Evolutionary conservation across 2,888 invertebrate species (phyloP).

Genomic region (Formica aserva): DNA sequence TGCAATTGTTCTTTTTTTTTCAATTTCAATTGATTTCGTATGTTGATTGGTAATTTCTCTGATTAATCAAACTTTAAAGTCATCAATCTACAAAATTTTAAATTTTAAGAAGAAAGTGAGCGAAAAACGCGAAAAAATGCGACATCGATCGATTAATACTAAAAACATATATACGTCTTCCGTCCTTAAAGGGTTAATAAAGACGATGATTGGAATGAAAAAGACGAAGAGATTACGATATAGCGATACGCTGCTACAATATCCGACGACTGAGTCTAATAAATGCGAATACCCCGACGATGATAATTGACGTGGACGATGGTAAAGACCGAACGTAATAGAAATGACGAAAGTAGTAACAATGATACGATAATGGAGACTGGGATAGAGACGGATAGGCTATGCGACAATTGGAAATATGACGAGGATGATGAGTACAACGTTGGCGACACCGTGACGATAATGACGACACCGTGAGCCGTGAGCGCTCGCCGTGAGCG

Average conservation of each 20-base stretch:
- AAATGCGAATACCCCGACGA: background rate
- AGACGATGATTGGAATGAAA: slow-evolving; percentile 9
- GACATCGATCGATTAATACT: too few species aligned
- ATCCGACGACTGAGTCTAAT: background rate
- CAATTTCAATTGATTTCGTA: too few species aligned
- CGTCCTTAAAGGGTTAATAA: too few species aligned
- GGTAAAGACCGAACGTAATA: background rate
- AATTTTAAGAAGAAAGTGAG: too few species aligned
- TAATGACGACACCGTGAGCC: slow-evolving; percentile 44
- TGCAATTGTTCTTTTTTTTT: too few species aligned
- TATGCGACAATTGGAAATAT: background rate
- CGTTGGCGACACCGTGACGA: slow-evolving; percentile 37
- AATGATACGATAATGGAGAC: background rate
- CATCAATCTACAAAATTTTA: too few species aligned
- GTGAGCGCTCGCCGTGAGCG: slow-evolving; percentile 46
- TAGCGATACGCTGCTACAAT: background rate
- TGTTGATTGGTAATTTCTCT: too few species aligned
- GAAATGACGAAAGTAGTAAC: background rate
- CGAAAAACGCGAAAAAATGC: too few species aligned
- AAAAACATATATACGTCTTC: too few species aligned
- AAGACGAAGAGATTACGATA: background rate
- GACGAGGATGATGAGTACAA: slow-evolving; percentile 36
- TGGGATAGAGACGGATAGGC: background rate
- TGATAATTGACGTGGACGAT: background rate
- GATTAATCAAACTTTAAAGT: too few species aligned